These are phyloP conservation scores for Setophaga coronata DNA, from an alignment of 2,113 vertebrate genomes.

Conservation along the genomic window DNA sequence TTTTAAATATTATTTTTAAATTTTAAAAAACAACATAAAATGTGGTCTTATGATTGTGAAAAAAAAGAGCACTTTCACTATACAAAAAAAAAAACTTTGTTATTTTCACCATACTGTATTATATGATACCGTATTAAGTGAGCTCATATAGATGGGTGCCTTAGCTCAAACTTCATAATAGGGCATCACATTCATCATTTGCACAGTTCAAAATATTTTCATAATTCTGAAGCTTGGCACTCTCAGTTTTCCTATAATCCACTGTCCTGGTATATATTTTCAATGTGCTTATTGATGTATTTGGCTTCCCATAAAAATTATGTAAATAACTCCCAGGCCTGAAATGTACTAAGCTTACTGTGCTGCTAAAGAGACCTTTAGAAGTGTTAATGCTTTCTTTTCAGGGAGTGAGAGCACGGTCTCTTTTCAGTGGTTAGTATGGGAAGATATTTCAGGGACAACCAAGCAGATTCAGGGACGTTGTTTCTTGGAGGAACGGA, in stretches of 20 bases:
- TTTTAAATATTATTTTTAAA: neutral
- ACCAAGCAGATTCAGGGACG: neutral
- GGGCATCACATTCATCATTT: neutral
- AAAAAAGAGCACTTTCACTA: neutral
- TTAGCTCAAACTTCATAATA: neutral
- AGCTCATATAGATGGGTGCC: neutral
- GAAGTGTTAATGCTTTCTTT: neutral
- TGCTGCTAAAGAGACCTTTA: neutral
- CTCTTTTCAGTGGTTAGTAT: neutral
- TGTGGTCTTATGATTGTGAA: neutral
- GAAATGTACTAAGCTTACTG: neutral
- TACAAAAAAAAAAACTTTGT: neutral
- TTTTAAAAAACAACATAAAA: neutral
- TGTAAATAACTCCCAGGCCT: neutral
- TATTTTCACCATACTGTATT: neutral
- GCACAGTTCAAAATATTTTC: neutral
- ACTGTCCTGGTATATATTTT: neutral
- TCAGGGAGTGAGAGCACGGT: neutral
- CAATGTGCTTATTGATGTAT: neutral
- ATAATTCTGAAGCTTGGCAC: neutral
- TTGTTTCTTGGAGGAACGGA: neutral
- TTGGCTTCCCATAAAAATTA: slow-evolving; percentile 7
- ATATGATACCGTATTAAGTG: neutral
- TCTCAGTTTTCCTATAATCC: neutral
- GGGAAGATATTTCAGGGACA: neutral